Percentiles rank a stretch among this genome's conserved stretches.
Evolutionary conservation across 2,797 vertebrate genomes (phyloP).

Genomic region (Peromyscus aztecus): DNA sequence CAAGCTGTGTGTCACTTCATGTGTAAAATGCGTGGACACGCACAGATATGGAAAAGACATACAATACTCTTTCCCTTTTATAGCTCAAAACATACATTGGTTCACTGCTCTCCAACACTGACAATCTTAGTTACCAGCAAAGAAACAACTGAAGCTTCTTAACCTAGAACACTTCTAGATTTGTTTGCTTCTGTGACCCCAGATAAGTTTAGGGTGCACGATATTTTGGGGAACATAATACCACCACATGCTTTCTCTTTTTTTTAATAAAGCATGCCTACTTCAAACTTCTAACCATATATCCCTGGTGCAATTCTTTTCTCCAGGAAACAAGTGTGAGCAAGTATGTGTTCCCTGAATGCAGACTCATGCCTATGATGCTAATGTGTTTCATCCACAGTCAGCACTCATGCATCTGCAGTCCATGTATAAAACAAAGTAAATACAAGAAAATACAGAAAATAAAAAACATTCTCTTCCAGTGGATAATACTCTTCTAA

Average conservation of each 20-base stretch:
- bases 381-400: not conserved
- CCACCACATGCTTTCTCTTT: not conserved
- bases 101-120: not conserved
- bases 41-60: not conserved
- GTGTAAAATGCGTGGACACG: not conserved
- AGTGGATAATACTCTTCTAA: not conserved
- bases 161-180: not conserved
- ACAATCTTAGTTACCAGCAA: too few species aligned
- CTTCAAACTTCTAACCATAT: not conserved
- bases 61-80: not conserved
- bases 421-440: not conserved
- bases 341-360: not conserved
- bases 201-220: too few species aligned
- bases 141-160: not conserved
- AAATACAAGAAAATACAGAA: not conserved
- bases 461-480: not conserved
- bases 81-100: not conserved
- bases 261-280: not conserved
- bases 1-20: fast-evolving
- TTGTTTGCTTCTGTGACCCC: not conserved
- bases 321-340: not conserved
- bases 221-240: too few species aligned
- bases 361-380: not conserved
- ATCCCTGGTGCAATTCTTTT: not conserved
- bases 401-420: not conserved